phyloP scores from a whole-genome alignment of 2,888 invertebrate species.

The Lathronympha strigana region DNA sequence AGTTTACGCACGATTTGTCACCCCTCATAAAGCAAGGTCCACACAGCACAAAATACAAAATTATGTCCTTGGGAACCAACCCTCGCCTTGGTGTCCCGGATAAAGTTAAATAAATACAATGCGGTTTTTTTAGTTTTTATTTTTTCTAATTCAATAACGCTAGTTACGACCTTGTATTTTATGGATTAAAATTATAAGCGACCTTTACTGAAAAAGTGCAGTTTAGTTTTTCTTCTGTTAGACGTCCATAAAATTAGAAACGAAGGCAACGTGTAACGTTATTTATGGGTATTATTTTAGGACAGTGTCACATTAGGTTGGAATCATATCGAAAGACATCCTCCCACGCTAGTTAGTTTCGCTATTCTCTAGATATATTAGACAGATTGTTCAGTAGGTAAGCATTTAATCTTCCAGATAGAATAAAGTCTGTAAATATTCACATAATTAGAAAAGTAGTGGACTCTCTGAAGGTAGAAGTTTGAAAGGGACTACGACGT shows the following conservation, averaged over 20 bases:
- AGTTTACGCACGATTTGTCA: constrained; percentile 60
- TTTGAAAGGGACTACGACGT: too few relatives aligned
- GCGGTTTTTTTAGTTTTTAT: constrained; percentile 37
- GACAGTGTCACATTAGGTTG: constrained; percentile 20
- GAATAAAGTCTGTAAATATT: too few relatives aligned
- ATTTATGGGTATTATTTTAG: constrained; percentile 41
- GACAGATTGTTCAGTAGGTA: not conserved
- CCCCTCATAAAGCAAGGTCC: constrained; percentile 53
- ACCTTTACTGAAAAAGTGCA: constrained; percentile 41
- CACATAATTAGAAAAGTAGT: too few relatives aligned
- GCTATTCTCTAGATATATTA: not conserved
- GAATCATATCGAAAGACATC: not conserved
- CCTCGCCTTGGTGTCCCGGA: constrained; percentile 49
- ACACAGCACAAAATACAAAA: constrained; percentile 61
- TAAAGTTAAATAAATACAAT: constrained; percentile 29
- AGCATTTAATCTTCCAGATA: too few relatives aligned
- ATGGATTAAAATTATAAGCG: constrained; percentile 40
- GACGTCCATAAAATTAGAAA: constrained; percentile 8
- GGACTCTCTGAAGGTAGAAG: too few relatives aligned
- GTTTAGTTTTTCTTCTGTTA: constrained; percentile 2
- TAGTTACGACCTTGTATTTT: constrained; percentile 41
- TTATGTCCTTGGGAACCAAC: constrained; percentile 73
- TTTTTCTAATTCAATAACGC: constrained; percentile 27
- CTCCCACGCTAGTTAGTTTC: constrained; percentile 10
- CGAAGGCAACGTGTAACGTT: not conserved